A percentile compares a stretch with the other conserved stretches of the same genome.
phyloP scores from a whole-genome alignment of 30 jellyfish, hydroid and myxozoan species.

The Phacellophora camtschatica region DNA sequence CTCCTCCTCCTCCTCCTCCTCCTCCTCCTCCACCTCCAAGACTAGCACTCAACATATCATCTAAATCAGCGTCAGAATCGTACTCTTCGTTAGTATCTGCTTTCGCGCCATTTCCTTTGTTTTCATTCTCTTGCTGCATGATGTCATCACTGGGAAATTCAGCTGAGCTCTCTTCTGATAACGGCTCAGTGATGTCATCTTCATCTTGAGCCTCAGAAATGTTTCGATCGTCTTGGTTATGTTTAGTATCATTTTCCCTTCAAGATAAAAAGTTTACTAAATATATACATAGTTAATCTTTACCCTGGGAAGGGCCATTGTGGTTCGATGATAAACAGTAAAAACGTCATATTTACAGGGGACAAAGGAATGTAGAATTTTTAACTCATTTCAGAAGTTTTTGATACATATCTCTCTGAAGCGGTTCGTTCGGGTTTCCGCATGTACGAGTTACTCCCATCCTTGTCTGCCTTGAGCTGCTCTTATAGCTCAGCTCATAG shows the following conservation, averaged over 20 bases:
- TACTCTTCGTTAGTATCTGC: neutral
- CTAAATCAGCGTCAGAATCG: constrained; percentile 54
- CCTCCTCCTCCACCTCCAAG: constrained; percentile 20
- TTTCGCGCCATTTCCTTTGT: neutral
- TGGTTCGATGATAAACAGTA: no score
- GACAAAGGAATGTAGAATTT: no score
- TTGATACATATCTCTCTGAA: no score
- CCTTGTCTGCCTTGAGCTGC: no score
- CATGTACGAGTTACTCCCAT: no score
- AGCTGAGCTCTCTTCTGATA: neutral
- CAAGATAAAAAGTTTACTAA: neutral
- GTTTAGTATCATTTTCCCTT: neutral
- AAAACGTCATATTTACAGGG: no score
- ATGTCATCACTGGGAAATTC: neutral
- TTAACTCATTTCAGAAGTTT: no score
- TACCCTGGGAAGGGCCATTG: no score
- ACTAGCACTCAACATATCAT: constrained; percentile 45
- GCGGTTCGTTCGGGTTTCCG: no score
- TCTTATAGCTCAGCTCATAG: no score
- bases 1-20: neutral
- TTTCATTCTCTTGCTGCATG: neutral
- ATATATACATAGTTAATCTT: neutral
- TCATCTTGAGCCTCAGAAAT: neutral
- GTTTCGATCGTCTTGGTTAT: neutral
- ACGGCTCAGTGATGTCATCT: neutral